Conservation (phyloP, 2,797 vertebrate genomes). For the Coracias cyanogaster region DNA sequence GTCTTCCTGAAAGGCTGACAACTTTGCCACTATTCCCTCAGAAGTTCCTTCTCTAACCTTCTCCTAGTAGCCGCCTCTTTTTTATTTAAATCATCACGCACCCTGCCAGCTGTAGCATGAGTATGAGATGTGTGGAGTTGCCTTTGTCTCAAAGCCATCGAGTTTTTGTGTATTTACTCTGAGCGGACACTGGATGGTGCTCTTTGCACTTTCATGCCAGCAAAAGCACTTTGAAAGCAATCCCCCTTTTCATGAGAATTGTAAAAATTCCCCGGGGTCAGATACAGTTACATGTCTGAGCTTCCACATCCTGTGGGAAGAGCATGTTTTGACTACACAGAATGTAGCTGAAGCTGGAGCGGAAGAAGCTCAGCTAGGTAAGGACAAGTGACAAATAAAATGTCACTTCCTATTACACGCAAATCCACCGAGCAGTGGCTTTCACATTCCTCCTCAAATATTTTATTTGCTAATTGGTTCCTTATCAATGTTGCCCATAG, state of each 20-base stretch:
- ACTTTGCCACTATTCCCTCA: neutral
- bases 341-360: neutral
- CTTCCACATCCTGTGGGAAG: neutral
- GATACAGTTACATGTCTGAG: neutral
- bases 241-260: neutral
- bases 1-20: neutral
- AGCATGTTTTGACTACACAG: conserved; percentile 9
- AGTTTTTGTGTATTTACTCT: conserved; percentile 6
- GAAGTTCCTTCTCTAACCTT: neutral
- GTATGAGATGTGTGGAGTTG: neutral
- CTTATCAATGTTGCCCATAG: conserved; percentile 50
- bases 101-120: neutral
- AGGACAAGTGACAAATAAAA: conserved; percentile 25
- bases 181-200: conserved; percentile 62
- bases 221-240: neutral
- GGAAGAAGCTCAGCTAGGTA: neutral
- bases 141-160: neutral
- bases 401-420: neutral
- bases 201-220: neutral
- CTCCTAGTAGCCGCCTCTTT: neutral
- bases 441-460: neutral
- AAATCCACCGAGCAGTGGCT: neutral
- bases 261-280: neutral
- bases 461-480: conserved; percentile 52
- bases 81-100: neutral